Evolutionary conservation across 2,113 vertebrate species (phyloP).

Genomic region (Labeo rohita): DNA sequence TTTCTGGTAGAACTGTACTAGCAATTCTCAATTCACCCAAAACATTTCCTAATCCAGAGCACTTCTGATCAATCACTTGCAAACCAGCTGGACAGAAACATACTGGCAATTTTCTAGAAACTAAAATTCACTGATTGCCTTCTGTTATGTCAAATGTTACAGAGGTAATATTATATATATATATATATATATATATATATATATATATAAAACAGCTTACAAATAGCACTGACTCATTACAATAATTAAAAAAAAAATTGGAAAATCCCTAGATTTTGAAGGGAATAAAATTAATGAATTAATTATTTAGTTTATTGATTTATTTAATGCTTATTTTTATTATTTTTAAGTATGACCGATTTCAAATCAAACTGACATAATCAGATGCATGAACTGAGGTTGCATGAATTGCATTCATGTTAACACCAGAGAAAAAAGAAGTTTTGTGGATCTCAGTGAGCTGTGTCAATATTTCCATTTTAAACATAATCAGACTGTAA

Average conservation of each 20-base stretch:
- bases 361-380: not conserved
- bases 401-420: not conserved
- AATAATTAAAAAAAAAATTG: too few relatives aligned
- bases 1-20: not conserved
- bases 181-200: too few relatives aligned
- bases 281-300: not conserved
- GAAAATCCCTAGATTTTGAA: too few relatives aligned
- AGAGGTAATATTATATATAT: too few relatives aligned
- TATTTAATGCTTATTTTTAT: not conserved
- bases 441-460: not conserved
- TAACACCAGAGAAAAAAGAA: not conserved
- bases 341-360: not conserved
- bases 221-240: not conserved
- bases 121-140: not conserved
- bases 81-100: not conserved
- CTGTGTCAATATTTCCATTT: constrained; percentile 24
- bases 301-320: too few relatives aligned
- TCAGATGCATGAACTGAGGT: not conserved
- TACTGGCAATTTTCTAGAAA: not conserved
- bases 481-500: constrained; percentile 28
- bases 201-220: too few relatives aligned
- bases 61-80: not conserved
- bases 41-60: not conserved
- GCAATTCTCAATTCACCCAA: not conserved
- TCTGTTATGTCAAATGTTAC: not conserved